A percentile compares a stretch with the other conserved stretches of the same genome.
Conservation (phyloP, 2,113 vertebrate species). For the Piprites chloris region DNA sequence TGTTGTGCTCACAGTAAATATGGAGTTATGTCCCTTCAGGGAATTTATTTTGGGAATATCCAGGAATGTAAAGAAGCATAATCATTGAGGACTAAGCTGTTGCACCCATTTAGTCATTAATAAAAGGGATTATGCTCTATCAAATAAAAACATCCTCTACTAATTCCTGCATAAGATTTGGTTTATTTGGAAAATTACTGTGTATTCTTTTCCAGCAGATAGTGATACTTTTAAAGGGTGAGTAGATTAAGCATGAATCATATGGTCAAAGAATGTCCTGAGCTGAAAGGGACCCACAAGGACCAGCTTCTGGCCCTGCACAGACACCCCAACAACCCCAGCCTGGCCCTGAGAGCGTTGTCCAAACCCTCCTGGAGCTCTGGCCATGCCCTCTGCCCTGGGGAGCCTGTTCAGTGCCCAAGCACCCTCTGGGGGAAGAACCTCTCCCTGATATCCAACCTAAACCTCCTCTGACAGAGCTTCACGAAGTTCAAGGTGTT, state of each 20-base stretch:
- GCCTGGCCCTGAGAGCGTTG: rapidly evolving
- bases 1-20: neutral
- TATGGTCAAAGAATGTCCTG: neutral
- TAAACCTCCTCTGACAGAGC: neutral
- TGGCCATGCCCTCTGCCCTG: neutral
- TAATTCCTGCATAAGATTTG: neutral
- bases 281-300: neutral
- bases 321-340: neutral
- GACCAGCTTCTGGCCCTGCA: rapidly evolving
- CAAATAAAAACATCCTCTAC: neutral
- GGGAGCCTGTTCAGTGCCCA: neutral
- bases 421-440: neutral
- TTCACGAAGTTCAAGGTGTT: neutral
- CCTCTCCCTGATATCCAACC: neutral
- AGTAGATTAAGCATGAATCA: neutral
- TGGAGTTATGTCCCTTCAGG: neutral
- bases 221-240: neutral
- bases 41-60: neutral
- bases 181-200: neutral
- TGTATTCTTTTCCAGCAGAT: neutral
- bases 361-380: neutral
- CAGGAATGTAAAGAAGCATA: neutral
- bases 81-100: neutral
- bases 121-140: neutral
- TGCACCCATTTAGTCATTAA: neutral